Percentiles rank a stretch among this genome's conserved stretches.
Evolutionary conservation across 2,888 invertebrate genomes (phyloP).

Genomic region (Apomyelois bistriatella): DNA sequence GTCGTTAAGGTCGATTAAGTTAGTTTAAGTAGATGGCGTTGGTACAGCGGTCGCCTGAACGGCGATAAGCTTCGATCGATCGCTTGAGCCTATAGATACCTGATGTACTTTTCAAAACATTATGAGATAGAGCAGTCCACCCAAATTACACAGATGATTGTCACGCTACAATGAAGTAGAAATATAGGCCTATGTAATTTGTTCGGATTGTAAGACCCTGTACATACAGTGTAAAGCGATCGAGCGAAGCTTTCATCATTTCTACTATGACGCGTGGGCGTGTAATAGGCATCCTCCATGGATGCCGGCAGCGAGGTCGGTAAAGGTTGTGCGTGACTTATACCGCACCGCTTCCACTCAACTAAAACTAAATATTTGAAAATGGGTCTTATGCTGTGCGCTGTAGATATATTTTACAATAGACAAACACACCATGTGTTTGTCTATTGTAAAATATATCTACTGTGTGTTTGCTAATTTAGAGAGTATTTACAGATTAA

Average conservation of each 20-base stretch:
- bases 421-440: too few relatives aligned
- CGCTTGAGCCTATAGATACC: neutral
- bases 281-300: neutral
- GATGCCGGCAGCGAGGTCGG: neutral
- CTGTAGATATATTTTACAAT: too few relatives aligned
- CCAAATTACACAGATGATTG: too few relatives aligned
- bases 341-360: neutral
- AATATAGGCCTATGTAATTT: too few relatives aligned
- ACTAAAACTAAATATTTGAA: neutral
- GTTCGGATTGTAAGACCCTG: too few relatives aligned
- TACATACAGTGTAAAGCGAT: neutral
- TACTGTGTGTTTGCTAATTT: too few relatives aligned
- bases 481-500: too few relatives aligned
- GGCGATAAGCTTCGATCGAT: slow-evolving; percentile 6
- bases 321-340: neutral
- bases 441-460: too few relatives aligned
- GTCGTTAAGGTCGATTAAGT: slow-evolving; percentile 95
- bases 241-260: slow-evolving; percentile 3
- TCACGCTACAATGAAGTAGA: too few relatives aligned
- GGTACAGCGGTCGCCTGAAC: slow-evolving; percentile 8
- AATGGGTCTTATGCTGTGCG: too few relatives aligned
- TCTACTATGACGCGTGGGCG: neutral
- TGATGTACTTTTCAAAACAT: too few relatives aligned
- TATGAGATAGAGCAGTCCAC: too few relatives aligned
- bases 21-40: slow-evolving; percentile 9